phyloP scores from a whole-genome alignment of 2,888 invertebrate genomes.

The Acrobasis suavella region DNA sequence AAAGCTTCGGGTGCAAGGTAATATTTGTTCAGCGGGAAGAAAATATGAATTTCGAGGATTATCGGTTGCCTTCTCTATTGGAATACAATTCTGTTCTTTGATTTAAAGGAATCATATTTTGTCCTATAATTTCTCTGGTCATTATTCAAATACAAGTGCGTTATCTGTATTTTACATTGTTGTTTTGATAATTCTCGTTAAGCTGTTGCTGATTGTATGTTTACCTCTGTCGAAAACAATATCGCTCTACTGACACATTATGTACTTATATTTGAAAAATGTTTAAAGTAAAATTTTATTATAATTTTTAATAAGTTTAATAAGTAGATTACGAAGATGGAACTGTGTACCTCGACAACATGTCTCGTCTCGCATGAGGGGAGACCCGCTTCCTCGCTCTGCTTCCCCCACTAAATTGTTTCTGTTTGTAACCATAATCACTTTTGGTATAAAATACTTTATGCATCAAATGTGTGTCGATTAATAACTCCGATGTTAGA shows the following conservation, averaged over 20 bases:
- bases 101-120: no score
- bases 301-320: slow-evolving; percentile 29
- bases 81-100: not conserved
- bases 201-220: no score
- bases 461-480: slow-evolving; percentile 14
- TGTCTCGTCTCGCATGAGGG: slow-evolving; percentile 57
- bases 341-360: slow-evolving; percentile 42
- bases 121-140: no score
- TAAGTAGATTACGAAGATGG: slow-evolving; percentile 28
- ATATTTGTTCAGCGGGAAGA: slow-evolving; percentile 14
- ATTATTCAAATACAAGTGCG: no score
- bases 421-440: slow-evolving; percentile 16
- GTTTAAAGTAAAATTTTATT: not conserved
- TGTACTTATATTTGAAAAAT: not conserved
- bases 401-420: slow-evolving; percentile 48
- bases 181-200: no score
- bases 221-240: no score
- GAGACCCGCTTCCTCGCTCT: slow-evolving; percentile 44
- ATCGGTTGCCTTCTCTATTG: not conserved
- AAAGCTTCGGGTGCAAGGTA: slow-evolving; percentile 15
- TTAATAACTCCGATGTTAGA: not conserved
- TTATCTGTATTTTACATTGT: no score
- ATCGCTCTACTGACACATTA: no score
- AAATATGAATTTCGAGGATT: slow-evolving; percentile 4
- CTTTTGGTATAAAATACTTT: slow-evolving; percentile 19